Conservation (phyloP, 2,888 invertebrate genomes). For the Pollenia amentaria region DNA sequence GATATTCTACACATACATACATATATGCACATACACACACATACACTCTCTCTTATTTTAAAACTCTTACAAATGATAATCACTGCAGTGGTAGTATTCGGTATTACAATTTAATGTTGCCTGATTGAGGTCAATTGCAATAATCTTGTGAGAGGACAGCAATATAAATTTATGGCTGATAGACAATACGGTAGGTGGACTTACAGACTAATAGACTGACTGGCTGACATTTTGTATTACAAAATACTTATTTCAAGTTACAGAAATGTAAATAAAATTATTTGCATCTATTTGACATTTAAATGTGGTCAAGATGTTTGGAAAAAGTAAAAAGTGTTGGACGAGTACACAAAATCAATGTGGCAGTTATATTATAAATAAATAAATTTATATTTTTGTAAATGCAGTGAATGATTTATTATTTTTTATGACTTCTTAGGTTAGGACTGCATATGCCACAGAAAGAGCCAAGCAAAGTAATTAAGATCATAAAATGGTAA, state of each 20-base stretch:
- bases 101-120: conserved; percentile 57
- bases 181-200: conserved; percentile 49
- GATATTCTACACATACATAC: not conserved
- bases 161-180: conserved; percentile 39
- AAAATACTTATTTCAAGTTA: conserved; percentile 16
- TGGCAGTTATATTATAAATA: no score
- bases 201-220: not conserved
- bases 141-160: conserved; percentile 53
- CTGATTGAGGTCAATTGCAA: conserved; percentile 70
- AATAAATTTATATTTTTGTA: no score
- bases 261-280: conserved; percentile 11
- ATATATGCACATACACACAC: not conserved
- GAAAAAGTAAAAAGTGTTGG: not conserved
- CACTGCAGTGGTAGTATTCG: conserved; percentile 57
- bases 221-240: conserved; percentile 38
- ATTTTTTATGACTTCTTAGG: no score
- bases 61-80: conserved; percentile 52
- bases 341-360: not conserved
- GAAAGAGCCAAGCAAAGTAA: no score
- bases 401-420: no score
- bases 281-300: conserved; percentile 24
- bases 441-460: no score
- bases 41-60: not conserved
- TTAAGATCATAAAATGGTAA: no score
- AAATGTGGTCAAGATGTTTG: conserved; percentile 23